Evolutionary conservation across 2,888 invertebrate genomes (phyloP), one percentile per base, ranked within the genome.

Genomic region (Arge pagana): DNA sequence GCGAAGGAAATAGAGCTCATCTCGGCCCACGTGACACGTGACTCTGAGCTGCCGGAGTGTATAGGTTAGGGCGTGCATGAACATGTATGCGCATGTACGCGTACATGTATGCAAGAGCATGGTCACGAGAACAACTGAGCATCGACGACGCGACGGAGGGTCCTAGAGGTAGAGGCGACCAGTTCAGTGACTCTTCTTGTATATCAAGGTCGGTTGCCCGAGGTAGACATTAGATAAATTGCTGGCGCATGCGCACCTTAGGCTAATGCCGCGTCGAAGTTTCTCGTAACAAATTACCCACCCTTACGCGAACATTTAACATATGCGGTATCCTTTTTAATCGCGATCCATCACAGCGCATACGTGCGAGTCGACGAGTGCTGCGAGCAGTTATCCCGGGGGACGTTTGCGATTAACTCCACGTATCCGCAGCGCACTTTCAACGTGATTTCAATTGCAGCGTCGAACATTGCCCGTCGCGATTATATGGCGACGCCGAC

Each of bases 181-280:
- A 39, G 48, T 48, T 50, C 50, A 43, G 43, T 50, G 50, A 50
- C 43, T 42, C 26, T 35, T 43, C 31, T 42, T 21, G 50, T 43
- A 43, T 42, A 42, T 50, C 50, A 50, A 50, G 50, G 50, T 43
- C 50, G 43, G 33, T 36, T 16, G 41, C 50, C 50, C 19, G 50
- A 43, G 35, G 42, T 33, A 51, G 41, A 51, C 50, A 51, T 51
- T 51, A 51, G 35, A 51, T 45, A 51, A 51, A 51, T 51, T 51
- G 33, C 35, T 18, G 50, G 33, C 50, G 50, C 39, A 50, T 41
- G 40, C 50, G 31, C 50, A 43, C 43, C 50, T 51, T 51, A 18
- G 28, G 41, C 50, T 51, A 51, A 51, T 51, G 26, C 42, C 50
- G 11, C 13, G 43, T 35, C 42, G 26, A 43, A 42, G 36, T 42